Evolutionary conservation across 1,140 invertebrate genomes (phyloP).

Genomic region (Listronotus bonariensis): DNA sequence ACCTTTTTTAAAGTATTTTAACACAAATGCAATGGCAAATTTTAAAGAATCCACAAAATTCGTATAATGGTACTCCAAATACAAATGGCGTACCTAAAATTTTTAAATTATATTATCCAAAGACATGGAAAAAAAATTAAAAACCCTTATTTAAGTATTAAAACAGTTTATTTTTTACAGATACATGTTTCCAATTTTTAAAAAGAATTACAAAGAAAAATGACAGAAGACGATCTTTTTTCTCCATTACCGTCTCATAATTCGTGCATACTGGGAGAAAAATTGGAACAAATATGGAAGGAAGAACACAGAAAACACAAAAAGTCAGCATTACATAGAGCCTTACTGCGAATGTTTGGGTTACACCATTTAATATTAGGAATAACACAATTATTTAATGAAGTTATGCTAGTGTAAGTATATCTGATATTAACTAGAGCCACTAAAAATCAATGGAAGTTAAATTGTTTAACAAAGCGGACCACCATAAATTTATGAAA

Average conservation of each 20-base stretch:
- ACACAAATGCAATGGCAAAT: no score
- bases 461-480: no score
- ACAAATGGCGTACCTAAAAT: no score
- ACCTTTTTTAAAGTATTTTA: no score
- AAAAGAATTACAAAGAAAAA: slow-evolving; percentile 58
- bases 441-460: no score
- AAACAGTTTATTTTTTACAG: slow-evolving; percentile 47
- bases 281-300: slow-evolving; percentile 60
- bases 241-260: slow-evolving; percentile 61
- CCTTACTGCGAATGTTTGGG: slow-evolving; percentile 56
- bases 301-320: slow-evolving; percentile 55
- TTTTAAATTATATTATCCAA: no score
- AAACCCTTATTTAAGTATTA: no score
- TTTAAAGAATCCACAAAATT: no score
- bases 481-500: no score
- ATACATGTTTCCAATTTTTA: slow-evolving; percentile 60
- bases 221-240: slow-evolving; percentile 65
- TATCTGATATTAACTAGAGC: neutral
- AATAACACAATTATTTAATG: slow-evolving; percentile 50
- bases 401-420: slow-evolving; percentile 54
- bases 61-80: no score
- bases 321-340: slow-evolving; percentile 49
- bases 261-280: slow-evolving; percentile 62
- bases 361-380: slow-evolving; percentile 52
- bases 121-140: no score